Evolutionary conservation across 2,888 invertebrate species (phyloP).

Genomic region (Andrena haemorrhoa): DNA sequence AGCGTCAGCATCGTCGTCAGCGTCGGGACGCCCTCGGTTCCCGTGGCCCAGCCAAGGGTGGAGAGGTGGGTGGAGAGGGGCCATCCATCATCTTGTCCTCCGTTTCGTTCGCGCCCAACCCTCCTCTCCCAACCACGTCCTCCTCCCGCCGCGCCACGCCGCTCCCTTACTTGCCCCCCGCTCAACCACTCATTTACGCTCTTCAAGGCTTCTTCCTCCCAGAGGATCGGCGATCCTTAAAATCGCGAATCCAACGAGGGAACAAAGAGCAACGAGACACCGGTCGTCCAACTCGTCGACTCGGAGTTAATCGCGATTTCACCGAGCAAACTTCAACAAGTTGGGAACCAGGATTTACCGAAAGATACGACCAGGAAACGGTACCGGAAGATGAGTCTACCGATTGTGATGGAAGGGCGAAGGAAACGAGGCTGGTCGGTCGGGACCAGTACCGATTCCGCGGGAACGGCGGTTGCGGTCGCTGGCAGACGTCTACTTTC

Average conservation of each 20-base stretch:
- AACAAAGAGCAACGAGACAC: conserved; percentile 1
- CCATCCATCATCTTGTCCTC: conserved; percentile 84
- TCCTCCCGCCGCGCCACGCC: conserved; percentile 42
- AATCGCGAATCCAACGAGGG: conserved; percentile 21
- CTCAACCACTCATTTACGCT: conserved; percentile 57
- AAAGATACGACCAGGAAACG: background rate
- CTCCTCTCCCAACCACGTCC: conserved; percentile 51
- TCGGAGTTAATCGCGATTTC: no score
- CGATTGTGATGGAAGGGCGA: background rate
- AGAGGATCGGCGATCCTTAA: conserved; percentile 37
- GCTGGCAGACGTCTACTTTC: conserved; percentile 75
- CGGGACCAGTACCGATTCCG: conserved; percentile 18
- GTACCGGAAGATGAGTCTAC: background rate
- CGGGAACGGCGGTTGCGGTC: conserved; percentile 49
- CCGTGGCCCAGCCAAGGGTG: conserved; percentile 74
- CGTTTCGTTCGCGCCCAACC: conserved; percentile 72
- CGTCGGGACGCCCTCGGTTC: conserved; percentile 82
- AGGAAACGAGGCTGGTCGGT: background rate
- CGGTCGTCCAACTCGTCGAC: background rate
- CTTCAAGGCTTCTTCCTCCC: conserved; percentile 19
- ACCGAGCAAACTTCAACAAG: conserved; percentile 22
- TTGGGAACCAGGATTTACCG: background rate
- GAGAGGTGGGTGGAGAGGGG: conserved; percentile 74
- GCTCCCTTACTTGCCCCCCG: conserved; percentile 32
- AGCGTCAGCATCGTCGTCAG: conserved; percentile 84